Base-by-base conservation (phyloP, 2,888 invertebrate species). In the Hypercompe scribonia region DNA sequence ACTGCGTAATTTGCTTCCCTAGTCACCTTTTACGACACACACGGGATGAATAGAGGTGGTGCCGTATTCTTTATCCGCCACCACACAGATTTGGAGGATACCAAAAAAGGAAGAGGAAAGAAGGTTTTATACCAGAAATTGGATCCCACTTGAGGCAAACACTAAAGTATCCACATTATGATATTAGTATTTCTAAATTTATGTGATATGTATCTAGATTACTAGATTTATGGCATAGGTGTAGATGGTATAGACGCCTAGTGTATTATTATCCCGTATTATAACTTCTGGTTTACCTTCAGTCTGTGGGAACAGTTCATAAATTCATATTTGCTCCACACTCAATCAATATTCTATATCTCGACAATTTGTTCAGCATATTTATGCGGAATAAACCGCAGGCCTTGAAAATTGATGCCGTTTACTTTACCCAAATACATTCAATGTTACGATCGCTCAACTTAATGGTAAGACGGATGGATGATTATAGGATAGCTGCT, bases 341-440 rank as follows among this genome's bases (percentile, higher is more conserved):
- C 65, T 39, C 58, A 71, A 72, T 63, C 63, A 61, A 61, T 42
- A 31, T 33, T 67, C 46, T 72, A 71, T 65, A 46, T 72, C 28
- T 72, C 61, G 42, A 65, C 67, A 72, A 72, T 72, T 72, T 61
- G 42, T 63, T 72, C 58, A 34, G 67, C 66, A 67, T 72, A 67
- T 72, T 72, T 72, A 58, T 65, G 39, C 65, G 61, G n/a, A 73
- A 74, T 74, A 79, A 81, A 78, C 54, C 33, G 34, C 68, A 39
- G 66, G 63, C 78, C 76, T 77, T 77, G 77, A 74, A 81, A 83
- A 83, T 71, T 77, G 81, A 81, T 80, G 73, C 71, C 46, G 78
- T 83, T 82, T 79, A 78, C 76, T 81, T 81, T 71, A 28, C 70
- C 71, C 68, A 80, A 79, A 82, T 81, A 82, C 79, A 83, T 83